Base-by-base conservation (phyloP, 2,113 vertebrate species). In the Poeciliopsis turrubarensis region DNA sequence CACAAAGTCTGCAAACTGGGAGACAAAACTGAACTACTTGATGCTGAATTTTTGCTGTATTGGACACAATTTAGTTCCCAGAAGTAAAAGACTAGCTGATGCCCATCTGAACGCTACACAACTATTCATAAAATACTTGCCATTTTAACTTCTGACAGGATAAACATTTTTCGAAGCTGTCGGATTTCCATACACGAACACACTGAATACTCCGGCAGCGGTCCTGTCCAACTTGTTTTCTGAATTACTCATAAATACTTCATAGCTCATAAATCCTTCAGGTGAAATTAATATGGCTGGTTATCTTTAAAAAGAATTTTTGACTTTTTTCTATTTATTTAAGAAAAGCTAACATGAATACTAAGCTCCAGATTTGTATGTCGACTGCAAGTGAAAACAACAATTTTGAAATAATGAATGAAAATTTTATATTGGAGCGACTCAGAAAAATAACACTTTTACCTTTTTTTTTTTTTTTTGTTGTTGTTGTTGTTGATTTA, bases 361-460 rank as follows among this genome's bases (percentile, higher is more conserved):
- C 34, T 12, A 37, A 37, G 10, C 34, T 11, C 2, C 10, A 37
- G 10, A 37, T 37, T 37, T 37, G 10, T 12, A 37, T 82, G 77
- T 31, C 76, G 71, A 72, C 74, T 71, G 39, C 60, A 19, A 67
- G 39, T 73, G 65, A n/a, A 62, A 57, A 77, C 22, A 47, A 47
- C 1, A 47, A 17, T 19, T 4, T 7, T 19, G 17, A 19, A 47
- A 47, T 19, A 19, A 7, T 19, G 44, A 37, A 47, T 47, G 44
- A 47, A 17, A 19, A 71, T 62, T 44, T 47, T 27, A 79, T 13
- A 71, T 31, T 7, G 54, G 60, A 73, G 14, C 22, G 25, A 17
- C n/a, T 70, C 2, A 5, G n/a, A 44, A 68, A 54, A 41, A 41
- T 10, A 41, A 51, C 30, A 17, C 29, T 60, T 30, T 63, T 1